phyloP scores from a whole-genome alignment of 1,140 invertebrate species.

The Mamestra configurata region DNA sequence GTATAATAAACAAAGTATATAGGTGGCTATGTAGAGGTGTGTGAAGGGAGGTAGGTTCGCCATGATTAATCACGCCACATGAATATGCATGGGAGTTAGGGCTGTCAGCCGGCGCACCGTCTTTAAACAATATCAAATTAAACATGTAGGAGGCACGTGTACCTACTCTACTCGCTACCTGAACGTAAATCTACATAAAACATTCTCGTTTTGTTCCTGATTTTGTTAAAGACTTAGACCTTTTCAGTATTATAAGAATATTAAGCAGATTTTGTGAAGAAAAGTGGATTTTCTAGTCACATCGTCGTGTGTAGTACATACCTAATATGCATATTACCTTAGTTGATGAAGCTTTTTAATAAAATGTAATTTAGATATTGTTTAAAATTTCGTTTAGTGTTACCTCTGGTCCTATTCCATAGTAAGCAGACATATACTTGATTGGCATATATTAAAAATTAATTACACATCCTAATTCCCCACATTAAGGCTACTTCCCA shows the following conservation, averaged over 20 bases:
- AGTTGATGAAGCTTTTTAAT: not conserved
- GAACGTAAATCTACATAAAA: slow-evolving; percentile 55
- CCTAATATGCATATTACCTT: not conserved
- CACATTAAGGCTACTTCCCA: not conserved
- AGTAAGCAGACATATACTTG: too few species aligned
- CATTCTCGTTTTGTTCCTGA: slow-evolving; percentile 47
- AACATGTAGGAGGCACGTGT: slow-evolving; percentile 72
- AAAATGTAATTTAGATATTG: not conserved
- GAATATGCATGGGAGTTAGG: slow-evolving; percentile 83
- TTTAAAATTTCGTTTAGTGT: too few species aligned
- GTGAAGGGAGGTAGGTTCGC: slow-evolving; percentile 60
- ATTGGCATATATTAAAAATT: too few species aligned
- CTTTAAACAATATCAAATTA: slow-evolving; percentile 85
- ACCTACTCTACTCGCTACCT: slow-evolving; percentile 40
- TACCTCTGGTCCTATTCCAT: too few species aligned
- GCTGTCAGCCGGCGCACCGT: slow-evolving; percentile 73
- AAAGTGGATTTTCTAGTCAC: slow-evolving; percentile 5
- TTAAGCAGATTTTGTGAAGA: slow-evolving; percentile 10
- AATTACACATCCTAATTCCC: too few species aligned
- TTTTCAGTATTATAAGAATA: slow-evolving; percentile 26
- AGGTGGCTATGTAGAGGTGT: slow-evolving; percentile 59
- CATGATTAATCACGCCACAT: slow-evolving; percentile 84
- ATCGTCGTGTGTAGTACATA: not conserved
- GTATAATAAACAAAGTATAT: slow-evolving; percentile 55
- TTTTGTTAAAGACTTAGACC: slow-evolving; percentile 40